Conservation (phyloP, 1,140 invertebrate genomes). For the Drosophila punjabiensis region DNA sequence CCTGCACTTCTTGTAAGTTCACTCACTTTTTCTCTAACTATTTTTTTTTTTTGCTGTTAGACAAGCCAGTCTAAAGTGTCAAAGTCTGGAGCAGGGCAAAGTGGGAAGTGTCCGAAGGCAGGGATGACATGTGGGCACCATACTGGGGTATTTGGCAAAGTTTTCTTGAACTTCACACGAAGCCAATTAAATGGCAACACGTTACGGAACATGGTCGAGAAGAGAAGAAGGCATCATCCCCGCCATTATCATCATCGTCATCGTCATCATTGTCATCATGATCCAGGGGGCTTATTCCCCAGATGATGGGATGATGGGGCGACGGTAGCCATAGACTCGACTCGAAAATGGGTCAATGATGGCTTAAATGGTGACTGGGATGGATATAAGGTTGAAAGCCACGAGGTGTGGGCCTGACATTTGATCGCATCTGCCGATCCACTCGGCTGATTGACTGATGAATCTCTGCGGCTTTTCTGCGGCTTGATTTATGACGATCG, state of each 20-base stretch:
- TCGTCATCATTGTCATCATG: slow-evolving; percentile 13
- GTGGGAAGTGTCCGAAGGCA: slow-evolving; percentile 12
- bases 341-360: slow-evolving; percentile 80
- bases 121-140: slow-evolving; percentile 36
- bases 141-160: slow-evolving; percentile 65
- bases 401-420: slow-evolving; percentile 68
- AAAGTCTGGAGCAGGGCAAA: slow-evolving; percentile 46
- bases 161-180: slow-evolving; percentile 54
- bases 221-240: slow-evolving; percentile 51
- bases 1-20: slow-evolving; percentile 18
- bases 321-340: slow-evolving; percentile 17
- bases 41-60: slow-evolving; percentile 30
- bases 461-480: slow-evolving; percentile 50
- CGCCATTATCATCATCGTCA: slow-evolving; percentile 32
- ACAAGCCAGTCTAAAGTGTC: slow-evolving; percentile 66
- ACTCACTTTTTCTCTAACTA: slow-evolving; percentile 28
- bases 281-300: slow-evolving; percentile 51
- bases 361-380: slow-evolving; percentile 75
- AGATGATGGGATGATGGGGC: slow-evolving; percentile 23
- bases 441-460: slow-evolving; percentile 63
- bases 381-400: slow-evolving; percentile 38
- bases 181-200: slow-evolving; percentile 81
- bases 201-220: slow-evolving; percentile 61
- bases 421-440: slow-evolving; percentile 71
- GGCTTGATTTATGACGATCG: slow-evolving; percentile 55